Percentiles rank a stretch among this genome's conserved stretches.
These are phyloP conservation scores for Typhlichthys subterraneus DNA, from an alignment of 2,797 vertebrate genomes.

Conservation along the genomic window DNA sequence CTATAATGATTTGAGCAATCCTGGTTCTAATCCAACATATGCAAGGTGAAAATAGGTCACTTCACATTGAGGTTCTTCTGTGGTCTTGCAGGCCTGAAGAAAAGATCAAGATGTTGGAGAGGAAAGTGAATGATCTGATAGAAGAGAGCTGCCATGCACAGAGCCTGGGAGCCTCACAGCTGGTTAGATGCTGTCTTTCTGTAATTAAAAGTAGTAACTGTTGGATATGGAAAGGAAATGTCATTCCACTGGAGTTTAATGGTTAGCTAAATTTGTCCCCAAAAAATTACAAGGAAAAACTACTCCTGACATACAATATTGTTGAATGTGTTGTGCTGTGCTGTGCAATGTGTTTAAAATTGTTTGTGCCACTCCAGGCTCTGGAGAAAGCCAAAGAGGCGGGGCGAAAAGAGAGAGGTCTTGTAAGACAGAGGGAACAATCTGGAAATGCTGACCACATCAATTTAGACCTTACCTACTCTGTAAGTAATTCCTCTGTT, in stretches of 20 bases:
- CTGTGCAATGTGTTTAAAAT: slow-evolving; percentile 1
- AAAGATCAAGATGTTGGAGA: slow-evolving; percentile 93
- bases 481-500: slow-evolving; percentile 77
- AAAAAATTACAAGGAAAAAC: too few relatives aligned
- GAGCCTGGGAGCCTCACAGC: slow-evolving; percentile 85
- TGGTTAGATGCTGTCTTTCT: slow-evolving; percentile 74
- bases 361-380: slow-evolving; percentile 74
- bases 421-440: slow-evolving; percentile 91
- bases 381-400: slow-evolving; percentile 98
- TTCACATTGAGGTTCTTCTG: neutral
- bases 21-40: too few relatives aligned
- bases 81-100: slow-evolving; percentile 85
- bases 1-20: too few relatives aligned
- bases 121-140: slow-evolving; percentile 93
- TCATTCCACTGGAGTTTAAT: neutral
- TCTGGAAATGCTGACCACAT: slow-evolving; percentile 83
- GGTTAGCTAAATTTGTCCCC: too few relatives aligned
- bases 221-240: neutral
- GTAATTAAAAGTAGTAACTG: neutral
- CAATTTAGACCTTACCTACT: slow-evolving; percentile 93
- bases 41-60: neutral
- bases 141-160: slow-evolving; percentile 95
- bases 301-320: too few relatives aligned
- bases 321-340: neutral
- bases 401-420: slow-evolving; percentile 87